Evolutionary conservation across 2,888 invertebrate genomes (phyloP).

Genomic region (Callosobruchus maculatus): DNA sequence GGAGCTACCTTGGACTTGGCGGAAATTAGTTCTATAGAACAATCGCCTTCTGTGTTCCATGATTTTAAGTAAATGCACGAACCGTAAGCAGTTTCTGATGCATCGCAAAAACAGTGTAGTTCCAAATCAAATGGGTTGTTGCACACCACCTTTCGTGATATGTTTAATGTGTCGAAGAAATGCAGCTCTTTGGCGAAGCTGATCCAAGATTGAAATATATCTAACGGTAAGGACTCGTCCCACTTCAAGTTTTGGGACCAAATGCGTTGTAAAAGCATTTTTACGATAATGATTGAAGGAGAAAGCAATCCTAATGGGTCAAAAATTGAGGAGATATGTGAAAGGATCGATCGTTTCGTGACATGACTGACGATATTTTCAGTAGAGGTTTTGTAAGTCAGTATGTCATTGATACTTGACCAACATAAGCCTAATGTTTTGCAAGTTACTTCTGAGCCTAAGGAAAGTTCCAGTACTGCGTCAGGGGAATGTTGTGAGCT

Average conservation of each 20-base stretch:
- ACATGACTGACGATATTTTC: background rate
- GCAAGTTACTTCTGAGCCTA: too few species aligned
- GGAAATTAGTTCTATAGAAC: slow-evolving; percentile 8
- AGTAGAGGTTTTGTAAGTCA: too few species aligned
- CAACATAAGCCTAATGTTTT: too few species aligned
- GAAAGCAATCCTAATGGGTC: slow-evolving; percentile 12
- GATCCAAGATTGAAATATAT: slow-evolving; percentile 1
- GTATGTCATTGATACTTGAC: too few species aligned
- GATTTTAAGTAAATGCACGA: slow-evolving; percentile 14
- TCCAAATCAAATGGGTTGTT: background rate
- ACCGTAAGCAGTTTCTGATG: slow-evolving; percentile 16
- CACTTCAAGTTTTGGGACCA: slow-evolving; percentile 11
- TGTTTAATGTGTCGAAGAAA: background rate
- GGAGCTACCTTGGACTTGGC: slow-evolving; percentile 23
- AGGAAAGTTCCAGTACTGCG: too few species aligned
- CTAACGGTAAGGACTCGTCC: slow-evolving; percentile 4
- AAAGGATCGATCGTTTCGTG: slow-evolving; percentile 15
- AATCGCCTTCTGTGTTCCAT: background rate
- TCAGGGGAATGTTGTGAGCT: too few species aligned
- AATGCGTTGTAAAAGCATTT: slow-evolving; percentile 9
- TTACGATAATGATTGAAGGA: slow-evolving; percentile 3
- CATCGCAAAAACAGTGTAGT: slow-evolving; percentile 12
- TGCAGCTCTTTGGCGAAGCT: background rate
- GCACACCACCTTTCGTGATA: background rate
- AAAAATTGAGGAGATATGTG: too few species aligned